phyloP scores from a whole-genome alignment of 2,113 vertebrate genomes.

The Heterocephalus glaber region DNA sequence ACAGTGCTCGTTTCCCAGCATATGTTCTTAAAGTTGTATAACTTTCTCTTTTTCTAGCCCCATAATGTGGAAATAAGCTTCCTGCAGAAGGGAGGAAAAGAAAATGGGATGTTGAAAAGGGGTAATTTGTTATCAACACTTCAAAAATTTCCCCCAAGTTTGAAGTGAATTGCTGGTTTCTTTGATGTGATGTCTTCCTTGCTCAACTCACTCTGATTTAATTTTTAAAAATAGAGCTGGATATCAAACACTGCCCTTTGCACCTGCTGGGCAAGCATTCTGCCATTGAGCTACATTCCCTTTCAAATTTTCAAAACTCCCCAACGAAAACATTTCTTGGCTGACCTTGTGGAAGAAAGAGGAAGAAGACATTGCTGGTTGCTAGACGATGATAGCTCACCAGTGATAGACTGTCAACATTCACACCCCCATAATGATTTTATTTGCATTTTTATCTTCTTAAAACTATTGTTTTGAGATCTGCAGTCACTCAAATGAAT shows the following conservation, averaged over 20 bases:
- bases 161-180: background rate
- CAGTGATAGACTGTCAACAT: too few relatives aligned
- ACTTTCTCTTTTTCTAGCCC: background rate
- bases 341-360: rapidly evolving
- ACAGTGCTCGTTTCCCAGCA: rapidly evolving
- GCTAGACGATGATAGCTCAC: rapidly evolving
- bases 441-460: background rate
- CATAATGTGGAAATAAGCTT: background rate
- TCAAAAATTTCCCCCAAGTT: background rate
- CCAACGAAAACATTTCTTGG: background rate
- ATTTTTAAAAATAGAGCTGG: background rate
- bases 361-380: background rate
- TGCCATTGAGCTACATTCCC: background rate
- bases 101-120: background rate
- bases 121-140: background rate
- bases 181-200: rapidly evolving
- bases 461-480: background rate
- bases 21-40: background rate
- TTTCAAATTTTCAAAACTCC: background rate
- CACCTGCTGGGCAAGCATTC: background rate
- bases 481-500: background rate
- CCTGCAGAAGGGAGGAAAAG: background rate
- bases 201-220: background rate
- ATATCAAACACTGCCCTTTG: background rate
- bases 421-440: background rate